A percentile compares a stretch with the other conserved stretches of the same genome.
Conservation (phyloP, 2,888 invertebrate genomes). For the Pyralis farinalis region DNA sequence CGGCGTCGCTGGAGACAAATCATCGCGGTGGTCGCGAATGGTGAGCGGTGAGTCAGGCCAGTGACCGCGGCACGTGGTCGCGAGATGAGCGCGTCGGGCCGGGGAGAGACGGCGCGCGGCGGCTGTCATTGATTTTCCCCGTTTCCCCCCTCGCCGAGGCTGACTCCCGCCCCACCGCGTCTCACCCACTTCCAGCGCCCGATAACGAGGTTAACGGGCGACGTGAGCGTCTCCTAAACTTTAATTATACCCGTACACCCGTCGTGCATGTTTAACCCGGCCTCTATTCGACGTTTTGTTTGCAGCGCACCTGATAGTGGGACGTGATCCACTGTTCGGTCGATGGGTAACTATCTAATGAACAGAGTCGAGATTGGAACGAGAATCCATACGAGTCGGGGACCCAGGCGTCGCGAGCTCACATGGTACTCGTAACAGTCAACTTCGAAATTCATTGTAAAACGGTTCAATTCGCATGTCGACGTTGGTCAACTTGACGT, state of each 20-base stretch:
- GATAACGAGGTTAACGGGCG: conserved; percentile 82
- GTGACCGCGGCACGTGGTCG: conserved; percentile 78
- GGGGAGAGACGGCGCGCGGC: conserved; percentile 78
- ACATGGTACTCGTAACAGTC: too few species aligned
- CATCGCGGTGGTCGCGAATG: conserved; percentile 31
- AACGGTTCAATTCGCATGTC: too few species aligned
- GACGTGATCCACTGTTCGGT: conserved; percentile 60
- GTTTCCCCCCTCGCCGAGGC: conserved; percentile 60
- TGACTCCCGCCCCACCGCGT: conserved; percentile 69
- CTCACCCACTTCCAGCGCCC: conserved; percentile 81
- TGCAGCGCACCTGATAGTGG: conserved; percentile 72
- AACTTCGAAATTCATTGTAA: too few species aligned
- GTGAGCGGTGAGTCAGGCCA: conserved; percentile 56
- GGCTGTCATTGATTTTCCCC: conserved; percentile 81
- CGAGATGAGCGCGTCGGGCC: conserved; percentile 77
- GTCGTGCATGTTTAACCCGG: conserved; percentile 78
- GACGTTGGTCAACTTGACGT: too few species aligned
- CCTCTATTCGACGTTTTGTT: conserved; percentile 76
- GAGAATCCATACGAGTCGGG: conserved; percentile 17
- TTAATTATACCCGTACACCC: conserved; percentile 80
- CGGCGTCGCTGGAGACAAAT: conserved; percentile 17
- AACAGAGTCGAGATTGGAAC: conserved; percentile 53
- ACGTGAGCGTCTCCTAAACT: conserved; percentile 81
- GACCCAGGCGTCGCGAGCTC: conserved; percentile 9
- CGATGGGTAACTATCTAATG: conserved; percentile 58